These are phyloP conservation scores for Drosophila niveifrons DNA, from an alignment of 2,888 invertebrate genomes.

Conservation along the genomic window DNA sequence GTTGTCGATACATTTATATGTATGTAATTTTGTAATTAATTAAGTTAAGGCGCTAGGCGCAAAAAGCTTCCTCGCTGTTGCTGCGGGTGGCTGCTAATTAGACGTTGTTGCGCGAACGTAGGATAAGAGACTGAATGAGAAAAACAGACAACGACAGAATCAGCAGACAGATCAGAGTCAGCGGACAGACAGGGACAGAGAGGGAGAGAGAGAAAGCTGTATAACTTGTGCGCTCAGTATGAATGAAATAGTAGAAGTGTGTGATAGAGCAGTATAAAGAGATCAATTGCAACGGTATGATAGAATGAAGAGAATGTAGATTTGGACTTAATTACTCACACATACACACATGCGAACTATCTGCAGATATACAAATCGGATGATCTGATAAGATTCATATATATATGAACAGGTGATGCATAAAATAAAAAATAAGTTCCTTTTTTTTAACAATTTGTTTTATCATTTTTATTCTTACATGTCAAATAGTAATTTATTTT, in stretches of 20 bases:
- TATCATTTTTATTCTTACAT: conserved; percentile 81
- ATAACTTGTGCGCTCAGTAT: conserved; percentile 40
- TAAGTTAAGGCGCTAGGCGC: conserved; percentile 58
- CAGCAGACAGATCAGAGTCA: conserved; percentile 43
- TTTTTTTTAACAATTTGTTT: conserved; percentile 71
- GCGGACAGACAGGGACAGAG: not conserved
- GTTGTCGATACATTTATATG: conserved; percentile 7
- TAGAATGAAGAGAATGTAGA: conserved; percentile 17
- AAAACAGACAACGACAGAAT: conserved; percentile 41
- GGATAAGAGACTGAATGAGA: conserved; percentile 75
- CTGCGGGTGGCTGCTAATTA: conserved; percentile 2
- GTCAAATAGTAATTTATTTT: conserved; percentile 83
- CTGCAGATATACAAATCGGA: not conserved
- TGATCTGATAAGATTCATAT: not conserved
- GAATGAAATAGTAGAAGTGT: conserved; percentile 67
- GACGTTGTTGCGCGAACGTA: conserved; percentile 74
- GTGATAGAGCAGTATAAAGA: conserved; percentile 31
- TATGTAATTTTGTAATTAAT: conserved; percentile 23
- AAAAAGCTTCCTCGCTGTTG: conserved; percentile 36
- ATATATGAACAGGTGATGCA: not conserved
- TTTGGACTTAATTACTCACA: conserved; percentile 1
- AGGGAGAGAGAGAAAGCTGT: not conserved
- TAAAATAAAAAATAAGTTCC: not conserved
- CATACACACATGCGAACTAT: not conserved
- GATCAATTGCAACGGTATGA: conserved; percentile 36